Evolutionary conservation across 2,888 invertebrate species (phyloP).

Genomic region (Tenthredo scrophulariae): DNA sequence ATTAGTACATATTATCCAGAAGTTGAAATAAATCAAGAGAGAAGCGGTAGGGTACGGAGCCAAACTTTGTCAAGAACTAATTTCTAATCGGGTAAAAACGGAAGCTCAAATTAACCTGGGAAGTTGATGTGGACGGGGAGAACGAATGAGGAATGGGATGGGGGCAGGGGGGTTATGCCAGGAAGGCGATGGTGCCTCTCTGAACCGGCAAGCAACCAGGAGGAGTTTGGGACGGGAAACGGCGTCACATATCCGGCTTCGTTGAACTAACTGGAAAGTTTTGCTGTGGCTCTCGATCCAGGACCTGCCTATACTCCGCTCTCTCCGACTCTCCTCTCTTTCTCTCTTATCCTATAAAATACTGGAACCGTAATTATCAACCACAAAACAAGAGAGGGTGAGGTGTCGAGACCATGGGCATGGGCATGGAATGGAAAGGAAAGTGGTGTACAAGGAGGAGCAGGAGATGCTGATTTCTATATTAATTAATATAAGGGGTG

Average conservation of each 20-base stretch:
- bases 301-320: neutral
- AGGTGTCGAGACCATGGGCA: conserved; percentile 7
- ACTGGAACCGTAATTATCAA: conserved; percentile 51
- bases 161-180: neutral
- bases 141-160: neutral
- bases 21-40: conserved; percentile 18
- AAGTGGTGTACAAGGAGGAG: conserved; percentile 32
- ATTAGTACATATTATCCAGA: neutral
- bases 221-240: conserved; percentile 68
- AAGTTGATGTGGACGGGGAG: conserved; percentile 8
- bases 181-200: conserved; percentile 36
- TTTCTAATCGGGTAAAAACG: conserved; percentile 70
- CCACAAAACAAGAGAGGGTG: conserved; percentile 45
- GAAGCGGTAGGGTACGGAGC: neutral
- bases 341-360: neutral
- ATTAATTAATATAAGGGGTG: conserved; percentile 49
- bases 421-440: neutral
- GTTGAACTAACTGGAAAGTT: conserved; percentile 64
- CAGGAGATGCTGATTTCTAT: conserved; percentile 48
- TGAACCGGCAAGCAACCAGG: neutral
- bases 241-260: conserved; percentile 72
- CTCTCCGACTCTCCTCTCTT: neutral
- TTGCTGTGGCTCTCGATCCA: conserved; percentile 22
- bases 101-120: conserved; percentile 73
- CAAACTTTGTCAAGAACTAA: conserved; percentile 41